Conservation (phyloP, 2,888 invertebrate species). For the Pseudanteris insignis region DNA sequence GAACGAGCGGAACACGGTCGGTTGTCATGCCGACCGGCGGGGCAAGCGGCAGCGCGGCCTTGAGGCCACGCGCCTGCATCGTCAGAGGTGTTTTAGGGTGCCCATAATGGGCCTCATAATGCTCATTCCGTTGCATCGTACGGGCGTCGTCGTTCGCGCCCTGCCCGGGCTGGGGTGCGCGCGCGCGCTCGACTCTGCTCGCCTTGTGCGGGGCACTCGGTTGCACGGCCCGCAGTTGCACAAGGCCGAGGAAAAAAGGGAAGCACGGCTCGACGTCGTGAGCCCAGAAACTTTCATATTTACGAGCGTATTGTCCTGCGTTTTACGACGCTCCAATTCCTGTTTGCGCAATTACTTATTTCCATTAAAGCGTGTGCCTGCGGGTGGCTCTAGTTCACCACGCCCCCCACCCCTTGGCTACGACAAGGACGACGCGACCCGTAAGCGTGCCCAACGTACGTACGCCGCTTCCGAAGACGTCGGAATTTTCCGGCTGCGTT, state of each 20-base stretch:
- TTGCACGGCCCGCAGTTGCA: slow-evolving; percentile 13
- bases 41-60: slow-evolving; percentile 51
- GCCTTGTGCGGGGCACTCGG: too few species aligned
- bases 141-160: slow-evolving; percentile 42
- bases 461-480: too few species aligned
- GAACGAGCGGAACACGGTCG: slow-evolving; percentile 43
- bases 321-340: slow-evolving; percentile 61
- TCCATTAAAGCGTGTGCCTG: slow-evolving; percentile 59
- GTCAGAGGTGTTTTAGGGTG: slow-evolving; percentile 52
- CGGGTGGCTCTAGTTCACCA: slow-evolving; percentile 50
- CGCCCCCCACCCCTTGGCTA: slow-evolving; percentile 4
- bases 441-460: too few species aligned
- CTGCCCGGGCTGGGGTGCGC: slow-evolving; percentile 40
- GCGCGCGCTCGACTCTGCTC: slow-evolving; percentile 6
- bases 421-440: slow-evolving; percentile 42
- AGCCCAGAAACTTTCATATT: slow-evolving; percentile 58
- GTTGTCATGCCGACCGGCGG: slow-evolving; percentile 32
- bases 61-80: slow-evolving; percentile 61
- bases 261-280: not conserved
- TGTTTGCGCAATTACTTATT: slow-evolving; percentile 63
- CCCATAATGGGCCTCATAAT: slow-evolving; percentile 61
- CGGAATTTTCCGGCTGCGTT: too few species aligned
- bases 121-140: slow-evolving; percentile 51
- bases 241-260: too few species aligned
- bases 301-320: slow-evolving; percentile 56